These are phyloP conservation scores for Pheosia tremula DNA, from an alignment of 2,888 invertebrate genomes.

Conservation along the genomic window DNA sequence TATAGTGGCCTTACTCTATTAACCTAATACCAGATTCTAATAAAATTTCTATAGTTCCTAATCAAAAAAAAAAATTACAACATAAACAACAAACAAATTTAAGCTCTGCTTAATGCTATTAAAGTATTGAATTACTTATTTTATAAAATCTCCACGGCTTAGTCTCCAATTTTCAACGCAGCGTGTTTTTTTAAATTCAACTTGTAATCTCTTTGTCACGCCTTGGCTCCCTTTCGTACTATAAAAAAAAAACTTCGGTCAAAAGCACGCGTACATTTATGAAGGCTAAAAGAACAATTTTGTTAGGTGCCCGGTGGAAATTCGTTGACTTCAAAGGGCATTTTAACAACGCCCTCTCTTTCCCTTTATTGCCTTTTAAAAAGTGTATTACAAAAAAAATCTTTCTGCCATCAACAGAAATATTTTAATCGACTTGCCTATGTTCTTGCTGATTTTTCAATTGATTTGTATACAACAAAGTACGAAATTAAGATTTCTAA, in stretches of 20 bases:
- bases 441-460: conserved; percentile 1
- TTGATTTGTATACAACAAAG: too few relatives aligned
- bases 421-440: conserved; percentile 28
- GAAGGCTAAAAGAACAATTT: conserved; percentile 80
- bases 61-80: too few relatives aligned
- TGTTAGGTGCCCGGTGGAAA: conserved; percentile 78
- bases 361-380: conserved; percentile 71
- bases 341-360: conserved; percentile 73
- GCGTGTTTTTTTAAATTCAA: conserved; percentile 53
- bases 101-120: too few relatives aligned
- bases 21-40: too few relatives aligned
- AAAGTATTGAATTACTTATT: too few relatives aligned
- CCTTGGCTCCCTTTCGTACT: conserved; percentile 63
- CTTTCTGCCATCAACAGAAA: conserved; percentile 32
- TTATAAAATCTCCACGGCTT: conserved; percentile 1
- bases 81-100: too few relatives aligned
- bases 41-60: too few relatives aligned
- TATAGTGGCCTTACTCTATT: too few relatives aligned
- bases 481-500: too few relatives aligned
- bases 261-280: conserved; percentile 73
- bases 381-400: conserved; percentile 60
- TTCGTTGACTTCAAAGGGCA: conserved; percentile 78
- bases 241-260: conserved; percentile 61
- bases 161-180: conserved; percentile 46
- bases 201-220: conserved; percentile 64